Evolutionary conservation across 1,140 invertebrate species (phyloP), one percentile per base, ranked within the genome.

Genomic region (Bombus confusus): DNA sequence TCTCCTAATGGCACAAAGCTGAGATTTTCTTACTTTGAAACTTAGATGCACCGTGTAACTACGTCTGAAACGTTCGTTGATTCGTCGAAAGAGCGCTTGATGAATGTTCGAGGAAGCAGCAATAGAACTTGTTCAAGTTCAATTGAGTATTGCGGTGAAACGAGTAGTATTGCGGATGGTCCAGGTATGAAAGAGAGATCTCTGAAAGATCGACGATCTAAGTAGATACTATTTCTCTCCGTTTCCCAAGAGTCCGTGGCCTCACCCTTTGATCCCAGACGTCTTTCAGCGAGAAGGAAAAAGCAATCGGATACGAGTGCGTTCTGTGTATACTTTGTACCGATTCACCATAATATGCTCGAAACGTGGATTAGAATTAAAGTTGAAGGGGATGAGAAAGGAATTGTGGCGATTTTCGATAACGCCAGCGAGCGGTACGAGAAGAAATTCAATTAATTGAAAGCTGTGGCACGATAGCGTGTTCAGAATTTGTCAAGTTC

Each of bases 241-340:
- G n/a, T 64, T 64, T 64, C 5, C 62, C 62, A 64, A 15, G 28
- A 64, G n/a, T 31, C 4, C 2, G 12, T 31, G n/a, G 62, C 15
- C 66, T 64, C 72, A 82, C 71, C 47, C 64, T 77, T 82, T 62
- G 80, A 83, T 77, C 80, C 82, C n/a, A 64, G 74, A 82, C 66
- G 66, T 87, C 88, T 86, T 89, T 87, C 81, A 37, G 12, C n/a
- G 59, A 31, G 82, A 87, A 66, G 81, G 89, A 90, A 89, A 85
- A 90, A 89, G 80, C 89, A 90, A 90, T 83, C 84, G 79, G 88
- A 85, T 85, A 87, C 82, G 52, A 57, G 68, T 73, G 74, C 47
- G 62, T 52, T 34, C 80, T 10, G 15, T 8, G 18, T 62, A 22
- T 73, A 43, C 22, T 64, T 64, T 57, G 8, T 31, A n/a, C 12